Conservation (phyloP, 2,797 vertebrate species). For the Tympanoctomys barrerae region DNA sequence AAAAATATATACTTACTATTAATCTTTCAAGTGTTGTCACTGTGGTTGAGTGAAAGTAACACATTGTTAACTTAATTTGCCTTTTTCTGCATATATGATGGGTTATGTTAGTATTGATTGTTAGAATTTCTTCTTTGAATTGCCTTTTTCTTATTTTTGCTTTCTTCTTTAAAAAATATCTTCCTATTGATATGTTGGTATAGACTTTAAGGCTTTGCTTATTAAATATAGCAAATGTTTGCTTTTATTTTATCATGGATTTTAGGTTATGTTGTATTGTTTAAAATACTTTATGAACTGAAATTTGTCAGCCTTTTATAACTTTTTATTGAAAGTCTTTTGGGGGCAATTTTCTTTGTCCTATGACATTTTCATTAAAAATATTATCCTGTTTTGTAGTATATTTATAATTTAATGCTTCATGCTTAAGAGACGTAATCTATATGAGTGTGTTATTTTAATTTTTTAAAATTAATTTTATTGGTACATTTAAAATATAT, state of each 20-base stretch:
- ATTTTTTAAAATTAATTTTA: not conserved
- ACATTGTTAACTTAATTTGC: not conserved
- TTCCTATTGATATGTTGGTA: not conserved
- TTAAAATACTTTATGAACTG: not conserved
- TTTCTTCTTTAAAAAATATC: conserved; percentile 33
- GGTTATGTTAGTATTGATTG: not conserved
- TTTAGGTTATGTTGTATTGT: conserved; percentile 34
- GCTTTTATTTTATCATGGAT: not conserved
- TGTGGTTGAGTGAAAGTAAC: not conserved
- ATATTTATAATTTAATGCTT: not conserved
- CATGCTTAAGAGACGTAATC: conserved; percentile 23
- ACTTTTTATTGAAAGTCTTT: not conserved
- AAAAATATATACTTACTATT: not conserved
- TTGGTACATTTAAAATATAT: not conserved
- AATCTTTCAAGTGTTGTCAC: not conserved
- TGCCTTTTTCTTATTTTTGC: conserved; percentile 30
- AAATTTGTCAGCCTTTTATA: conserved; percentile 45
- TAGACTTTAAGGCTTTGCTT: conserved; percentile 14
- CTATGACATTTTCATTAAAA: not conserved
- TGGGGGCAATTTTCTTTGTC: not conserved
- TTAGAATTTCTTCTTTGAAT: conserved; percentile 23
- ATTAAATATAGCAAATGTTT: conserved; percentile 32
- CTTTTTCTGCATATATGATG: not conserved
- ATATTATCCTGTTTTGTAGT: not conserved
- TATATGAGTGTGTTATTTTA: not conserved